Base-by-base conservation (phyloP, 2,888 invertebrate species). In the Acleris cristana region DNA sequence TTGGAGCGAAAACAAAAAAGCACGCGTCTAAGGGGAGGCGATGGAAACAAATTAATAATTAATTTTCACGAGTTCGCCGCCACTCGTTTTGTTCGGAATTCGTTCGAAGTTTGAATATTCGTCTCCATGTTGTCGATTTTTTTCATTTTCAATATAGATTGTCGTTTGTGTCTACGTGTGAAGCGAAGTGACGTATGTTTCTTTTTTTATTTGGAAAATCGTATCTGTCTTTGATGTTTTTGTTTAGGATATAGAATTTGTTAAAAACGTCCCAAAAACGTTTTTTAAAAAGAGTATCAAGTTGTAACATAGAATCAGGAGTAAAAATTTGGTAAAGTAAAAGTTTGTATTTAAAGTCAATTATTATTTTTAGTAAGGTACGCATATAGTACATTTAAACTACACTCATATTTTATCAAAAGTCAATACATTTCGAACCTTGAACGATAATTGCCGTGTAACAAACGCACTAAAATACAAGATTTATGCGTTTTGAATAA, bases 11-110 rank as follows among this genome's bases (percentile, higher is more conserved):
- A 85, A 84, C 61, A 70, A 77, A 78, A 77, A 78, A 82, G 81
- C 58, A 58, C 58, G 58, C 58, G 48, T 58, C 58, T 58, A 74
- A 81, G 83, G 82, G 82, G 83, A 79, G 74, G 73, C 79, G 82
- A 80, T 84, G 86, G 83, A 82, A 82, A 79, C 58, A 89, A 89
- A 90, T 90, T 90, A 90, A 89, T 90, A 83, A 89, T 91, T 90
- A 90, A 90, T 91, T 92, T 89, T 84, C 81, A 78, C 81, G 84
- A 86, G 83, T 84, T 83, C 80, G 85, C 83, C 83, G 82, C 78
- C 84, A 83, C 82, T 83, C 86, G 86, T 88, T 88, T 89, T 87
- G 87, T 88, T 87, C 80, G 82, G 87, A 86, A 87, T 86, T 86
- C 85, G 84, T 84, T 78, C 78, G 82, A 79, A 89, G 88, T 86